Base-by-base conservation (phyloP, 2,888 invertebrate species). In the Agrochola macilenta region DNA sequence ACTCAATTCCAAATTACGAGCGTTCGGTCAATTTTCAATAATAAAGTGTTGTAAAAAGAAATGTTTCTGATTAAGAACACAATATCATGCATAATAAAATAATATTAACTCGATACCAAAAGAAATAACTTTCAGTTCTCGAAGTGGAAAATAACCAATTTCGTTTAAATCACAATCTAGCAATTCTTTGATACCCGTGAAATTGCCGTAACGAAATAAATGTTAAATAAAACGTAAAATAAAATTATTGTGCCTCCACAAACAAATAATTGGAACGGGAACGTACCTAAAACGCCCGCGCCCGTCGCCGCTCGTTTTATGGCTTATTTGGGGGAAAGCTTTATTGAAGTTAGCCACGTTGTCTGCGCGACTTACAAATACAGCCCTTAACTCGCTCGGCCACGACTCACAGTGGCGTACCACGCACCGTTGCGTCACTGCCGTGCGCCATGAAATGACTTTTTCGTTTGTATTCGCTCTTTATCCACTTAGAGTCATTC, bases 161-260 rank as follows among this genome's bases (percentile, higher is more conserved):
- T 92, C 94, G 93, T 94, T 96, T 95, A 95, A 96, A 96, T 96
- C 96, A 95, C 96, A 96, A 96, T 95, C 96, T 95, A 96, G 95
- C 95, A 93, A 95, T 95, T 94, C 96, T 95, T 95, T 96, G 96
- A 96, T 96, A 96, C 95, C 96, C 96, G 94, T 96, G 96, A 96
- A 96, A 96, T 96, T 96, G 96, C 95, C 96, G 96, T 96, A 96
- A 96, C 96, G 96, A 95, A 95, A 96, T 96, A 96, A 96, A 96
- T 96, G 96, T 96, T 96, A 95, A 96, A 96, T 96, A 96, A 96
- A 96, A 96, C 96, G 96, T 95, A 96, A 96, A 96, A 96, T 96
- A 96, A 96, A 96, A 96, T 96, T 95, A 96, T 96, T 95, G 95
- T 95, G 95, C 96, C 95, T 96, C 95, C 96, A 94, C 96, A 96